Evolutionary conservation across 2,888 invertebrate species (phyloP).

Genomic region (Hirtodrosophila alboralis): DNA sequence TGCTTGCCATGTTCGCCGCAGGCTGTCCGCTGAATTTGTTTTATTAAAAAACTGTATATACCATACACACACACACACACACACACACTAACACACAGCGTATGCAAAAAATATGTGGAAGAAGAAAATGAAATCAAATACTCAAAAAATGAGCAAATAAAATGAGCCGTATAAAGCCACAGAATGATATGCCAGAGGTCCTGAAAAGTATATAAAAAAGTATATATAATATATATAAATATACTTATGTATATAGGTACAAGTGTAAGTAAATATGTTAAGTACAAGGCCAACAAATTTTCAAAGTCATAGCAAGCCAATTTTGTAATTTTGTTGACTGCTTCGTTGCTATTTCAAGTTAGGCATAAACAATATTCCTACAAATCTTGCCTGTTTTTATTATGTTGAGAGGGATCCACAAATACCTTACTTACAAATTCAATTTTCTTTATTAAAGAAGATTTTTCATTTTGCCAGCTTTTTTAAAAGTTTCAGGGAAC

Average conservation of each 20-base stretch:
- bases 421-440: slow-evolving; percentile 15
- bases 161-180: slow-evolving; percentile 35
- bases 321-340: slow-evolving; percentile 37
- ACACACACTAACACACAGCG: slow-evolving; percentile 16
- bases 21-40: slow-evolving; percentile 74
- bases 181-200: slow-evolving; percentile 33
- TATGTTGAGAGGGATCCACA: slow-evolving; percentile 5
- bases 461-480: background rate
- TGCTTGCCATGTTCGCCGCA: slow-evolving; percentile 75
- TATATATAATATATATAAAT: slow-evolving; percentile 3
- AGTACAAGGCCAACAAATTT: slow-evolving; percentile 25
- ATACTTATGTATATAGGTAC: slow-evolving; percentile 3
- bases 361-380: slow-evolving; percentile 14
- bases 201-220: slow-evolving; percentile 7
- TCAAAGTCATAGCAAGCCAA: slow-evolving; percentile 48
- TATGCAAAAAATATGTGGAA: slow-evolving; percentile 30
- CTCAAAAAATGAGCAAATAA: slow-evolving; percentile 71
- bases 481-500: slow-evolving; percentile 16
- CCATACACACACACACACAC: slow-evolving; percentile 28
- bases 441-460: background rate
- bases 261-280: slow-evolving; percentile 7
- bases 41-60: slow-evolving; percentile 73
- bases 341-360: background rate
- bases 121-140: slow-evolving; percentile 74
- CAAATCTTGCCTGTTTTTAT: slow-evolving; percentile 1